Evolutionary conservation across 2,113 vertebrate genomes (phyloP).

Genomic region (Aphyosemion australe): DNA sequence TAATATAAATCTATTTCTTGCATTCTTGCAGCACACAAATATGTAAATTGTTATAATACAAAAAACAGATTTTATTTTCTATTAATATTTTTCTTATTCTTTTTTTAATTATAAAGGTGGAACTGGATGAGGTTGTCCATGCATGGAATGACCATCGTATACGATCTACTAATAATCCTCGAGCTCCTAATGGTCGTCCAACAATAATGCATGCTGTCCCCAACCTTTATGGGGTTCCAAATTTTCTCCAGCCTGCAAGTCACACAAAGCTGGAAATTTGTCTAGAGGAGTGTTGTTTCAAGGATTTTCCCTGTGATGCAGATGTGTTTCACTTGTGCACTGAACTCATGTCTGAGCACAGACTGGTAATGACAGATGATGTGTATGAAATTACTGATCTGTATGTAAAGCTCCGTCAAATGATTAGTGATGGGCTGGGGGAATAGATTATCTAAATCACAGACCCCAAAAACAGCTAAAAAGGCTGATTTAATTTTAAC

Average conservation of each 20-base stretch:
- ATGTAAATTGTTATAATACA: neutral
- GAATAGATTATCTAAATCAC: neutral
- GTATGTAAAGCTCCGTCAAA: neutral
- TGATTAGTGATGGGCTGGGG: neutral
- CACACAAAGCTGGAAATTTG: neutral
- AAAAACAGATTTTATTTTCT: neutral
- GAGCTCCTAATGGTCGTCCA: neutral
- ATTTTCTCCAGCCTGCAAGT: neutral
- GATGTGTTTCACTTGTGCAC: neutral
- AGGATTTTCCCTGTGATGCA: conserved; percentile 1
- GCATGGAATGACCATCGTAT: neutral
- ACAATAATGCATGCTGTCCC: conserved; percentile 1
- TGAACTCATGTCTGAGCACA: neutral
- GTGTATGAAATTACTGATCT: neutral
- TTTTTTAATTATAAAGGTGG: neutral
- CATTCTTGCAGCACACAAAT: neutral
- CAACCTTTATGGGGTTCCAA: conserved; percentile 1
- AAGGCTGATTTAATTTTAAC: too few species aligned
- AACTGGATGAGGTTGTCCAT: neutral
- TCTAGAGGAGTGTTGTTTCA: neutral
- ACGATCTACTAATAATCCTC: conserved; percentile 13
- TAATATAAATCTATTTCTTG: neutral
- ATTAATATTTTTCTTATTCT: too few species aligned
- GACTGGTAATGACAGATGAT: neutral
- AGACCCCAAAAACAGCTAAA: too few species aligned